A percentile compares a stretch with the other conserved stretches of the same genome.
Conservation (phyloP, 1,140 invertebrate species). For the Vollenhovia emeryi region DNA sequence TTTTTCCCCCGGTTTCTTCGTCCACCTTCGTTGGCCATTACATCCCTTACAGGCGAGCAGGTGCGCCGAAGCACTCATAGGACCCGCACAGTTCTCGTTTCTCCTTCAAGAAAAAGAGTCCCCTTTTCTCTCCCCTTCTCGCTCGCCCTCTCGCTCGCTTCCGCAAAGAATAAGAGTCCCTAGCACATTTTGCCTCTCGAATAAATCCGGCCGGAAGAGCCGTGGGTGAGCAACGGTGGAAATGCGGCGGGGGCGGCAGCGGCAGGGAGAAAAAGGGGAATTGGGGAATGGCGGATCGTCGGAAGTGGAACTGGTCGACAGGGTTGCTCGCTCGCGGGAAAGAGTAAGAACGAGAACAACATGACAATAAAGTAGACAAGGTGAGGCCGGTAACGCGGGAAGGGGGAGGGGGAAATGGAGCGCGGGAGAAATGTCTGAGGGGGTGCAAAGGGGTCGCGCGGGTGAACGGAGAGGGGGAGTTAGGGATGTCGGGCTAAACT, state of each 20-base stretch:
- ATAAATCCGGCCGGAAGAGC: slow-evolving; percentile 54
- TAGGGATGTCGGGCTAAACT: slow-evolving; percentile 70
- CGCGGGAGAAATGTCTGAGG: slow-evolving; percentile 7
- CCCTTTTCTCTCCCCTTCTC: neutral
- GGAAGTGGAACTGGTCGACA: slow-evolving; percentile 42
- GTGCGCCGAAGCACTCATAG: slow-evolving; percentile 68
- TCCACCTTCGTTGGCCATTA: slow-evolving; percentile 47
- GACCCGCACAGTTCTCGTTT: slow-evolving; percentile 37
- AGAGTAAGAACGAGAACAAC: slow-evolving; percentile 42
- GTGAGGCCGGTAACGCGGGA: neutral
- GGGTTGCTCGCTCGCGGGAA: slow-evolving; percentile 52
- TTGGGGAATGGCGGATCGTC: slow-evolving; percentile 8
- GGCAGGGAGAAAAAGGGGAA: neutral
- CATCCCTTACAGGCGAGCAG: slow-evolving; percentile 59
- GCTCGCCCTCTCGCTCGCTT: slow-evolving; percentile 4
- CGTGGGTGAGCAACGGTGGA: slow-evolving; percentile 33
- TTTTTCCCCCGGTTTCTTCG: neutral
- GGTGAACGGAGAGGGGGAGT: neutral
- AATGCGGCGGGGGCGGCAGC: slow-evolving; percentile 18
- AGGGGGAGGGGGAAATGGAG: neutral
- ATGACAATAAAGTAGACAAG: slow-evolving; percentile 40
- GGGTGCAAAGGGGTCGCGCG: neutral
- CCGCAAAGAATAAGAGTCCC: slow-evolving; percentile 52
- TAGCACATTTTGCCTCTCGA: slow-evolving; percentile 63
- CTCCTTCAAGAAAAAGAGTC: slow-evolving; percentile 4